Evolutionary conservation across 2,888 invertebrate species (phyloP), one percentile per base, ranked within the genome.

Genomic region (Portevinia maculata): DNA sequence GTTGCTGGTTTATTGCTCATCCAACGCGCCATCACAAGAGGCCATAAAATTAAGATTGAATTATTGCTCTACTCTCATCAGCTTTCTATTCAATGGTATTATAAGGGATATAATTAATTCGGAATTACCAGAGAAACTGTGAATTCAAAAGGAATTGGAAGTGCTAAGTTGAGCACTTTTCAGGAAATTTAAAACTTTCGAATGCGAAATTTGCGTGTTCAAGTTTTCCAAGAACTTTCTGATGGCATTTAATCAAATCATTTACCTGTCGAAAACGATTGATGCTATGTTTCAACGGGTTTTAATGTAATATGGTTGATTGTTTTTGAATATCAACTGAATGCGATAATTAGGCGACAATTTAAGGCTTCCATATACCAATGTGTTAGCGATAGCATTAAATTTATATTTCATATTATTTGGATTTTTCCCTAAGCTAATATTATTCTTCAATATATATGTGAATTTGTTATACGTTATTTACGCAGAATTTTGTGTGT

Each of bases 31-130:
- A 62, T 75, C 48, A 39, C 34, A 62, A 41, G 34, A 37, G 62
- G 44, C 55, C 74, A 79, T 79, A 62, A 75, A 79, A 74, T 75
- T 79, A 74, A 75, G 79, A 69, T 57, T 52, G 74, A 79, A 64
- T 75, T 79, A 75, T 75, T 70, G 74, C 69, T 37, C n/a, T 15
- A 39, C 11, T 5, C 8, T 8, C 32, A 52, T 15, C 24, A 17
- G 15, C 30, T 15, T 28, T 4, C 6, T 48, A 9, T 21, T 13
- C 1, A 2, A 15, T 9, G 32, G 21, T 44, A 2, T 44, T 44
- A 19, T 17, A 4, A 4, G 17, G 17, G 11, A n/a, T 37, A 7
- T 7, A 15, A 15, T 15, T 6, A 39, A 1, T 21, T 3, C 5
- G 15, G 9, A 7, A 9, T 13, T 0, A n/a, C 21, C 13, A 7